Conservation (phyloP, 2,888 invertebrate species). For the Mimachlamys varia region DNA sequence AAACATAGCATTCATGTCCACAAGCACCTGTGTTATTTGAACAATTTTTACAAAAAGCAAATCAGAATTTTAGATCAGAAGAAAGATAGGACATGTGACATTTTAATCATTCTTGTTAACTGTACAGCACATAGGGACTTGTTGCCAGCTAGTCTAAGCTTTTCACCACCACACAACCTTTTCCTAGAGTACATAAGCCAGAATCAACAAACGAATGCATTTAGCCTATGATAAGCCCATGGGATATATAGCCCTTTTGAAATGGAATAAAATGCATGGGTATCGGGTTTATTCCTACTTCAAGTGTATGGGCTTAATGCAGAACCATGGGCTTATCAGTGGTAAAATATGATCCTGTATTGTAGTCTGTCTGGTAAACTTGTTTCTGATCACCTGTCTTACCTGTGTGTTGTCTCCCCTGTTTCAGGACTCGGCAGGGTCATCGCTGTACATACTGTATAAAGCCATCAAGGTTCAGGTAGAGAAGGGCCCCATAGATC, state of each 20-base stretch:
- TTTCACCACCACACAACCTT: neutral
- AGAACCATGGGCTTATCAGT: neutral
- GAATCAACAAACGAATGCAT: neutral
- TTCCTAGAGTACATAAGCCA: too few species aligned
- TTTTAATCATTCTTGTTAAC: too few species aligned
- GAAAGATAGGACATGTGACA: too few species aligned
- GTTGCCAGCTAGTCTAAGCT: neutral
- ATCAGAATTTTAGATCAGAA: too few species aligned
- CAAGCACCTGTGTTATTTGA: too few species aligned
- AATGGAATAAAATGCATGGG: slow-evolving; percentile 19
- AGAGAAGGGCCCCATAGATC: slow-evolving; percentile 99
- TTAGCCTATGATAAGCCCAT: neutral
- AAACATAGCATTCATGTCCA: too few species aligned
- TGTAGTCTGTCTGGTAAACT: neutral
- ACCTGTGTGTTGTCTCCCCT: neutral
- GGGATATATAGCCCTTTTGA: neutral
- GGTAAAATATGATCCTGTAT: neutral
- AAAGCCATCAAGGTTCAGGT: slow-evolving; percentile 99
- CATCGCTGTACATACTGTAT: slow-evolving; percentile 98
- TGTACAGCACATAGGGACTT: too few species aligned
- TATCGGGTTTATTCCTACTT: neutral
- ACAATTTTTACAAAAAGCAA: too few species aligned
- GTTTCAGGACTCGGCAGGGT: slow-evolving; percentile 94
- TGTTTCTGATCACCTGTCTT: neutral
- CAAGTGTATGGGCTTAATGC: neutral